A percentile compares a stretch with the other conserved stretches of the same genome.
Evolutionary conservation across 2,888 invertebrate genomes (phyloP).

Genomic region (Eulithis prunata): DNA sequence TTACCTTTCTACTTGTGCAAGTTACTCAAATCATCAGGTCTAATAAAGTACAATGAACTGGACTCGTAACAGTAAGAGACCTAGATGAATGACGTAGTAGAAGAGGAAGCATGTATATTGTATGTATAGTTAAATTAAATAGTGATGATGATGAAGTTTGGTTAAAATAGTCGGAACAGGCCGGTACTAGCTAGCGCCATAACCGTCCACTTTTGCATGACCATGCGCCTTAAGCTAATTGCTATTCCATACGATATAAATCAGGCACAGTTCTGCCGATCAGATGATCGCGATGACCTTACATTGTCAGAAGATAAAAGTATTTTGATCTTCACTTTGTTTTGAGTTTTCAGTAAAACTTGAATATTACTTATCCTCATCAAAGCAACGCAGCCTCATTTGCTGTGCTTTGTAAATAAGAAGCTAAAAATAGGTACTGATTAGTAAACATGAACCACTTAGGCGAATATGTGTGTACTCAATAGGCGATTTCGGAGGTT

Average conservation of each 20-base stretch:
- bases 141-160: neutral
- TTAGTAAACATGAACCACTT: slow-evolving; percentile 11
- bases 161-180: slow-evolving; percentile 23
- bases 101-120: neutral
- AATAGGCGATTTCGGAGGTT: slow-evolving; percentile 3
- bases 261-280: slow-evolving; percentile 59
- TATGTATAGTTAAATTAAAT: neutral
- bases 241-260: slow-evolving; percentile 73
- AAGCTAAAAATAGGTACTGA: slow-evolving; percentile 1
- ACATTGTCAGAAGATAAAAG: slow-evolving; percentile 36
- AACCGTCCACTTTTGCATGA: slow-evolving; percentile 66
- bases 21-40: too few relatives aligned
- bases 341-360: neutral
- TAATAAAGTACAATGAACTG: too few relatives aligned
- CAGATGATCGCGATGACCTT: slow-evolving; percentile 54
- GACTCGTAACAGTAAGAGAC: too few relatives aligned
- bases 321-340: slow-evolving; percentile 5
- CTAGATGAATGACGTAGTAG: too few relatives aligned
- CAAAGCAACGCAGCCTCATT: neutral
- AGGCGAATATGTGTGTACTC: neutral
- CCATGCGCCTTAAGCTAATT: slow-evolving; percentile 65
- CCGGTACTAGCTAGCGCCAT: slow-evolving; percentile 23
- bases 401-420: neutral
- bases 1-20: too few relatives aligned
- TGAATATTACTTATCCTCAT: neutral